These are phyloP conservation scores for Heterocephalus glaber DNA, from an alignment of 2,113 vertebrate genomes.

Conservation along the genomic window DNA sequence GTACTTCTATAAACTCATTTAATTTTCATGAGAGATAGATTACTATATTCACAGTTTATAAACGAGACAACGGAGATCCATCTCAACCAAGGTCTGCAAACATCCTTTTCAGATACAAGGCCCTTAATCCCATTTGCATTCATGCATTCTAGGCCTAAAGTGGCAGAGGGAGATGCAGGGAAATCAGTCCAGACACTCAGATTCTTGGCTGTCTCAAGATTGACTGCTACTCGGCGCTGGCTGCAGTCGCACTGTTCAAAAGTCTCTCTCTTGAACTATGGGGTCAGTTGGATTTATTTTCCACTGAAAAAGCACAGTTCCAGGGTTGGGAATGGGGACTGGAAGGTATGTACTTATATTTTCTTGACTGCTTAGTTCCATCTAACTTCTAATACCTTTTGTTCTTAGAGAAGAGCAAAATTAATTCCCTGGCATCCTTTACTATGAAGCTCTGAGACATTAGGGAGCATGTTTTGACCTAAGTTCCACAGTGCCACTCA, in stretches of 20 bases:
- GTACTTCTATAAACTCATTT: not conserved
- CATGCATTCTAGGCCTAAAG: not conserved
- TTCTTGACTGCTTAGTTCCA: not conserved
- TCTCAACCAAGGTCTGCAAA: not conserved
- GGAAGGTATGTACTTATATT: not conserved
- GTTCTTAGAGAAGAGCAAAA: conserved; percentile 6
- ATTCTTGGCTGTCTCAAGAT: not conserved
- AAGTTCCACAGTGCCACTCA: conserved; percentile 6
- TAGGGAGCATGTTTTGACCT: not conserved
- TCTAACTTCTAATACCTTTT: conserved; percentile 49
- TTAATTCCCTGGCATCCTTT: conserved; percentile 25
- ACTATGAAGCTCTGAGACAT: not conserved
- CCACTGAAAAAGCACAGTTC: not conserved
- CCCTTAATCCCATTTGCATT: not conserved
- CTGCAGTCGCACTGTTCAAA: not conserved
- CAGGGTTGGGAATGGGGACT: not conserved
- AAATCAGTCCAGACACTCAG: conserved; percentile 14
- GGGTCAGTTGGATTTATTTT: not conserved
- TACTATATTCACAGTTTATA: not conserved
- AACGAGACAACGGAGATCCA: not conserved
- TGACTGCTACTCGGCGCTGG: not conserved
- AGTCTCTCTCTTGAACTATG: not conserved
- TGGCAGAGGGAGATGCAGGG: not conserved
- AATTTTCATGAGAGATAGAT: not conserved
- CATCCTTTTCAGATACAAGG: not conserved